A percentile compares a stretch with the other conserved stretches of the same genome.
Conservation (phyloP, 2,113 vertebrate genomes). For the Nicator chloris region DNA sequence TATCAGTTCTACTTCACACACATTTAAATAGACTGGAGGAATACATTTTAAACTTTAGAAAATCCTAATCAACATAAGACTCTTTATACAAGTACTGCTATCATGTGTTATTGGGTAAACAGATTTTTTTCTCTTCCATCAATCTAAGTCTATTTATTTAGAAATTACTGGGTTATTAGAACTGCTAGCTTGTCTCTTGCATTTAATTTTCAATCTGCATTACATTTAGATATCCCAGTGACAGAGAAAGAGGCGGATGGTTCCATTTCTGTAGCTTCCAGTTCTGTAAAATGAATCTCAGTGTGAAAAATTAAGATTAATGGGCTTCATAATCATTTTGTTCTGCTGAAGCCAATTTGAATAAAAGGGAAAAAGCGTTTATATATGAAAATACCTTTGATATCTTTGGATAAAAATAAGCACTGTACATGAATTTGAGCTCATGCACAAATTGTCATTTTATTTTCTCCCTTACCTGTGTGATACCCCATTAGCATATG, state of each 20-base stretch:
- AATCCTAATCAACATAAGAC: slow-evolving; percentile 47
- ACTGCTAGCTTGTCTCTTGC: slow-evolving; percentile 65
- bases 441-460: background rate
- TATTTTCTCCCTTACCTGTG: background rate
- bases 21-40: slow-evolving; percentile 28
- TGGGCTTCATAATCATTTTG: slow-evolving; percentile 74
- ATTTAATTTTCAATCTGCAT: slow-evolving; percentile 74
- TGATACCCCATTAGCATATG: background rate
- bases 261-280: slow-evolving; percentile 67
- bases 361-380: slow-evolving; percentile 34
- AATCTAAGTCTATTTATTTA: slow-evolving; percentile 75
- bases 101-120: slow-evolving; percentile 30
- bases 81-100: slow-evolving; percentile 47
- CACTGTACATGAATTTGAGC: background rate
- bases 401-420: slow-evolving; percentile 46
- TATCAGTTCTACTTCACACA: background rate
- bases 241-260: slow-evolving; percentile 45
- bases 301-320: slow-evolving; percentile 83
- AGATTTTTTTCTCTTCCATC: slow-evolving; percentile 51
- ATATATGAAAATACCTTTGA: slow-evolving; percentile 25
- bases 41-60: slow-evolving; percentile 46
- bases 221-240: slow-evolving; percentile 71
- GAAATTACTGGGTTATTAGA: slow-evolving; percentile 74
- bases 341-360: slow-evolving; percentile 69
- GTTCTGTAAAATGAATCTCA: slow-evolving; percentile 68